Percentiles rank a stretch among this genome's conserved stretches.
phyloP scores from a whole-genome alignment of 2,888 invertebrate species.

The Rotaria sp. region DNA sequence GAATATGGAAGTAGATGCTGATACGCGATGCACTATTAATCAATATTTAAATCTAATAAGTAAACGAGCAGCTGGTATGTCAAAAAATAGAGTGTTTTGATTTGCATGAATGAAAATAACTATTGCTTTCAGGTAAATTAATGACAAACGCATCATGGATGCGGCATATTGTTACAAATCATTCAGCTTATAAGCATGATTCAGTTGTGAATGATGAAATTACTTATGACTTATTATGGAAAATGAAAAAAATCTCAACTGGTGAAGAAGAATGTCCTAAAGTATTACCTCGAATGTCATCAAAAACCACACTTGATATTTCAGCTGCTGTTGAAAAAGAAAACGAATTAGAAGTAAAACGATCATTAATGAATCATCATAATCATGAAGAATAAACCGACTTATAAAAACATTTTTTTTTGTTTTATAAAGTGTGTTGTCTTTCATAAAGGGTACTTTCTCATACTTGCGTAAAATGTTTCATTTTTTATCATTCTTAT shows the following conservation, averaged over 20 bases:
- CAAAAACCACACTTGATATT: not conserved
- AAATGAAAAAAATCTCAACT: slow-evolving; percentile 32
- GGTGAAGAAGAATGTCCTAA: slow-evolving; percentile 19
- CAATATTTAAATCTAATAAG: slow-evolving; percentile 86
- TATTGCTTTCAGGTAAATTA: slow-evolving; percentile 65
- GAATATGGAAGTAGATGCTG: slow-evolving; percentile 92
- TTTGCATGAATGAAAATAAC: not conserved
- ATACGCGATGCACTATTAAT: slow-evolving; percentile 90
- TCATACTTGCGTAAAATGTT: not conserved
- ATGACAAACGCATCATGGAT: slow-evolving; percentile 90
- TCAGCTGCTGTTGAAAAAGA: not conserved
- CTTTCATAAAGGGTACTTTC: not conserved
- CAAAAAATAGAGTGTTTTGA: not conserved
- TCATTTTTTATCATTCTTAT: not conserved
- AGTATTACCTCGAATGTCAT: slow-evolving; percentile 7
- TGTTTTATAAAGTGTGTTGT: not conserved
- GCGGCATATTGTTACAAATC: slow-evolving; percentile 75
- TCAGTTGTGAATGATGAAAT: slow-evolving; percentile 78
- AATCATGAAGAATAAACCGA: not conserved
- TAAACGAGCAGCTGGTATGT: slow-evolving; percentile 56
- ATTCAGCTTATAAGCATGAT: slow-evolving; percentile 82
- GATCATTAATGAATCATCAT: not conserved
- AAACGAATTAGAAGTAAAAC: slow-evolving; percentile 12
- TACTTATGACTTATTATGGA: slow-evolving; percentile 75
- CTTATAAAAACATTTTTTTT: not conserved